Evolutionary conservation across 2,888 invertebrate genomes (phyloP), one percentile per base, ranked within the genome.

Genomic region (Drosophila quinaria): DNA sequence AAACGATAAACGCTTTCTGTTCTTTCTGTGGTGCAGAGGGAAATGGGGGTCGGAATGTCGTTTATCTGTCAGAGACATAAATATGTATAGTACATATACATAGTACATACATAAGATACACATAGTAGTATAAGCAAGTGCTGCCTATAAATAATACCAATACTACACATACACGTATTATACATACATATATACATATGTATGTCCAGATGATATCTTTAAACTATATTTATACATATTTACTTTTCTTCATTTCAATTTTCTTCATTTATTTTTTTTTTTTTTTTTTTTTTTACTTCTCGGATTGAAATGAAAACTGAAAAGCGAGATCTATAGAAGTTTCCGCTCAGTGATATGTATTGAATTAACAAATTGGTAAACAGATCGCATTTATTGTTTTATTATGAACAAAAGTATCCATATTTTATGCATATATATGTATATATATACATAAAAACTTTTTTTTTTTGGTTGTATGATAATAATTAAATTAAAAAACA

Each of bases 101-200:
- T 33, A 41, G 62, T 71, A n/a, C n/a, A n/a, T n/a, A n/a, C n/a
- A 66, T 65, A 67, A 4, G 10, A 51, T 41, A 6, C 33, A 19
- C 19, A 17, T 25, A 10, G 29, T 55, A 35, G 17, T 49, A 56
- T 68, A 59, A 68, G 67, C 77, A 80, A 83, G 82, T 85, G 88
- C 73, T 62, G 69, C 86, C 88, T 87, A 83, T 83, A 80, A 83
- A 83, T 87, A 83, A 83, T 87, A 58, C 58, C 58, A 46, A 50
- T 46, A 55, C 65, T 51, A 54, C 35, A 58, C 49, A 62, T 33
- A 55, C 25, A n/a, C 47, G 56, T 11, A 52, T 52, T 13, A 62
- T 33, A 56, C 46, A 41, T 25, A 39, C 37, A 63, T 17, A 59
- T 13, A 42, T n/a, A 39, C 31, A 25, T 25, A 5, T 25, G 5